Base-by-base conservation (phyloP, 2,797 vertebrate species). In the Phalloptychus januarius region DNA sequence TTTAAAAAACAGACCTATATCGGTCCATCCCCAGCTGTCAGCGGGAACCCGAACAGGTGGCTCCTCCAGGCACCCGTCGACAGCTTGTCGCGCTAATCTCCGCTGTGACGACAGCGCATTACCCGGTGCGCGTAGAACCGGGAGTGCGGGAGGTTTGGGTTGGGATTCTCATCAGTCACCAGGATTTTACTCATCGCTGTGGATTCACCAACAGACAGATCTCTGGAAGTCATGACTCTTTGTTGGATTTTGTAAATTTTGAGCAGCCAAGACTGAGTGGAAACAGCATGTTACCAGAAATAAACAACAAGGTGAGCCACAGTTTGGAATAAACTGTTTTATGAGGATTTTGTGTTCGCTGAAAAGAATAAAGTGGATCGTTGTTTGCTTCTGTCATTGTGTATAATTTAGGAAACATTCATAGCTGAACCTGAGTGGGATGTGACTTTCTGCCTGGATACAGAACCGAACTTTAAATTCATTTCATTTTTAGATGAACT, bases 251-350 rank as follows among this genome's bases (percentile, higher is more conserved):
- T 78, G 79, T 93, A 85, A 85, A 74, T 33, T 88, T 74, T 87
- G 85, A 85, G 81, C 85, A 65, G 65, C 81, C 74, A 42, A 85
- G 38, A 74, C 48, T 77, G 72, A 79, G 0, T 72, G 71, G 87
- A 81, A 67, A 42, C 87, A 91, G 69, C 83, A 96, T 96, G 96
- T 90, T 96, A 87, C 96, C 96, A 80, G 96, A 96, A 91, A 96
- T 96, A 65, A 96, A 95, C 77, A 96, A 91, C 89, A 96, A 95
- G 95, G 95, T 96, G 90, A 95, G 90, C 52, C 38, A 11, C n/a
- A 75, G 78, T 20, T 20, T 25, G 7, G 36, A 23, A 12, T 18
- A 25, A 38, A 40, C 36, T 38, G 18, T 67, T 67, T 61, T 12
- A 61, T 61, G 1, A 67, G 36, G 2, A 18, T 38, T 40, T 23